Percentiles rank a stretch among this genome's conserved stretches.
These are phyloP conservation scores for Tetrapedia diversipes DNA, from an alignment of 2,888 invertebrate species.

Conservation along the genomic window DNA sequence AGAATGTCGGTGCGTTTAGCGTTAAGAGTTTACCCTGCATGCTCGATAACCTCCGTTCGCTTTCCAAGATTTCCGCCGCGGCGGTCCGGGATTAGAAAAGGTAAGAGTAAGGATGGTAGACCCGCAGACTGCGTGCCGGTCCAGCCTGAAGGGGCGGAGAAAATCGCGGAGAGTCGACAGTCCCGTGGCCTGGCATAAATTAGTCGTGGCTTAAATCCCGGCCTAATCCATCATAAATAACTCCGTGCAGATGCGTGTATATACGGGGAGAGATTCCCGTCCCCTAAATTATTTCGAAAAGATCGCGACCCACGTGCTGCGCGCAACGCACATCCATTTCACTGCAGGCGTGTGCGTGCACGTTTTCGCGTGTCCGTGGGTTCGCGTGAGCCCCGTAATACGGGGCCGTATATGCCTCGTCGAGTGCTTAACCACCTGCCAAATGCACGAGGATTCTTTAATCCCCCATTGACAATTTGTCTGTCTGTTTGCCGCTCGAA, in stretches of 20 bases:
- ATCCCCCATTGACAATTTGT: conserved; percentile 61
- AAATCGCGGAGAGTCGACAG: conserved; percentile 72
- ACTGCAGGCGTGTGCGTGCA: conserved; percentile 2
- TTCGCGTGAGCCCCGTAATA: conserved; percentile 34
- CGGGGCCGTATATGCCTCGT: conserved; percentile 18
- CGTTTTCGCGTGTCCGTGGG: conserved; percentile 34
- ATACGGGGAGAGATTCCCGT: conserved; percentile 76
- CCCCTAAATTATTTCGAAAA: conserved; percentile 81
- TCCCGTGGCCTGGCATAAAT: conserved; percentile 79
- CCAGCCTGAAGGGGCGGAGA: conserved; percentile 44
- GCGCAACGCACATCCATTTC: conserved; percentile 45
- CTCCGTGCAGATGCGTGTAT: conserved; percentile 80
- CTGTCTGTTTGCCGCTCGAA: conserved; percentile 31
- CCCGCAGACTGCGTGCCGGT: no score
- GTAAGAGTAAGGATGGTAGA: no score
- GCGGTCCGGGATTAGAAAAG: not conserved
- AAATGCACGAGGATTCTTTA: conserved; percentile 64
- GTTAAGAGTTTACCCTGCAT: no score
- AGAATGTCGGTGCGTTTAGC: no score
- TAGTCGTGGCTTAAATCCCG: conserved; percentile 80
- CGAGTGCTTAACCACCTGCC: conserved; percentile 71
- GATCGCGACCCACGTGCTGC: conserved; percentile 69
- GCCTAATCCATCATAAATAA: conserved; percentile 82
- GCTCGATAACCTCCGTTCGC: no score
- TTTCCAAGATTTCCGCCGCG: not conserved